These are phyloP conservation scores for Macrobrachium nipponense DNA, from an alignment of 1,140 invertebrate species.

Conservation along the genomic window DNA sequence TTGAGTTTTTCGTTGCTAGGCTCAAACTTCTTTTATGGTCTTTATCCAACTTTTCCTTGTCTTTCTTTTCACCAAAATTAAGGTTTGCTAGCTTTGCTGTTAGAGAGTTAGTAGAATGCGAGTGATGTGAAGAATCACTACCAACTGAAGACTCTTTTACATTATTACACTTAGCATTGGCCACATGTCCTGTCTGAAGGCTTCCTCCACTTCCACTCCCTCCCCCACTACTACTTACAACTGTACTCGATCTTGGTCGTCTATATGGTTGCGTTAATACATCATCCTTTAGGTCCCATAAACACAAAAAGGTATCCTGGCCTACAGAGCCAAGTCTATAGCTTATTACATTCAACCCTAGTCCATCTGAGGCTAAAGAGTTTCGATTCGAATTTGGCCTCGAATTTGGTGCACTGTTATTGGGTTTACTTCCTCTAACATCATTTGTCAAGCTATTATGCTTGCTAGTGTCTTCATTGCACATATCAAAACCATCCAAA, in stretches of 20 bases:
- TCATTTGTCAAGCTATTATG: conserved; percentile 66
- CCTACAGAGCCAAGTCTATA: conserved; percentile 96
- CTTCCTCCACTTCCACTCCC: conserved; percentile 38
- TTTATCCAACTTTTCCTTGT: conserved; percentile 71
- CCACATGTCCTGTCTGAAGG: conserved; percentile 65
- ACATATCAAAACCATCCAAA: conserved; percentile 65
- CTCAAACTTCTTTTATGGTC: conserved; percentile 79
- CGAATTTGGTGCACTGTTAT: conserved; percentile 54
- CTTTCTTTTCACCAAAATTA: conserved; percentile 66
- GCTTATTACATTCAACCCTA: conserved; percentile 72
- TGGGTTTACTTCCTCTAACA: conserved; percentile 66
- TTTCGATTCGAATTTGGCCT: conserved; percentile 65
- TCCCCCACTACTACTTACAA: conserved; percentile 60
- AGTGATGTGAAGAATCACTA: conserved; percentile 57
- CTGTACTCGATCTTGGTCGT: conserved; percentile 62
- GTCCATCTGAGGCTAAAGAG: conserved; percentile 64
- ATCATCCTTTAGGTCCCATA: conserved; percentile 99
- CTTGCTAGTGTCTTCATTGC: conserved; percentile 58
- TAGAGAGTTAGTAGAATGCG: conserved; percentile 67
- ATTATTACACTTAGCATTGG: conserved; percentile 59
- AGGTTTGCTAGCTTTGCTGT: conserved; percentile 70
- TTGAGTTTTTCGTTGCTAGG: conserved; percentile 63
- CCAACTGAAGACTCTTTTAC: conserved; percentile 57
- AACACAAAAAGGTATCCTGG: conserved; percentile 96
- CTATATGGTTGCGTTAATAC: conserved; percentile 73